Evolutionary conservation across 2,888 invertebrate genomes (phyloP), one percentile per base, ranked within the genome.

Genomic region (Elgonia sp.): DNA sequence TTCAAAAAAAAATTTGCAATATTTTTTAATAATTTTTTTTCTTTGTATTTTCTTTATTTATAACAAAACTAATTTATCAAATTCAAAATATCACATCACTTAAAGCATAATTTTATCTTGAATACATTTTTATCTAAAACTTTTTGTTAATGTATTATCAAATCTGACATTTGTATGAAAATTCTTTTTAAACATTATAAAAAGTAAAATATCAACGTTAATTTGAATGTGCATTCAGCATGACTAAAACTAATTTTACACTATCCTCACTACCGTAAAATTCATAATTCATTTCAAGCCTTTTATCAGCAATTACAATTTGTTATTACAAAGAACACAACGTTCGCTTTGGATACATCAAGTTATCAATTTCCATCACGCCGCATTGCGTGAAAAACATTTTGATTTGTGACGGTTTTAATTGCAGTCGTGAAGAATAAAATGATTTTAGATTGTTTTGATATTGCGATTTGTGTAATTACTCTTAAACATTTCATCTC

Each of bases 201-300:
- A 67, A 39, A 67, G n/a, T 42, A 20, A 67, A 67, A 67, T 65
- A 65, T 65, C n/a, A 20, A 21, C 42, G 21, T 46, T 12, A 42
- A 63, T 40, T 63, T 18, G 4, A 63, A 39, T 18, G n/a, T 40
- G 18, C 20, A 12, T 20, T 46, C 20, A 16, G 20, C 42, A 67
- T 5, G 20, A 67, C 42, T 21, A 21, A 29, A 60, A 60, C 14
- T 60, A 60, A 60, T 60, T 0, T 60, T 60, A 18, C 60, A 73
- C 7, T 46, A 73, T 55, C 60, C 40, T 42, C 12, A 14, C 16
- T 42, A 73, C 9, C 16, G 21, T 46, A n/a, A 42, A 60, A 16
- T 20, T 21, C 14, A 73, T 73, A 60, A 73, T 73, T 73, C 60
- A 73, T 73, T 60, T n/a, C 4, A 40, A 72, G 6, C 14, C 21